Evolutionary conservation across 2,113 vertebrate genomes (phyloP).

Genomic region (Megaceryle torquata): DNA sequence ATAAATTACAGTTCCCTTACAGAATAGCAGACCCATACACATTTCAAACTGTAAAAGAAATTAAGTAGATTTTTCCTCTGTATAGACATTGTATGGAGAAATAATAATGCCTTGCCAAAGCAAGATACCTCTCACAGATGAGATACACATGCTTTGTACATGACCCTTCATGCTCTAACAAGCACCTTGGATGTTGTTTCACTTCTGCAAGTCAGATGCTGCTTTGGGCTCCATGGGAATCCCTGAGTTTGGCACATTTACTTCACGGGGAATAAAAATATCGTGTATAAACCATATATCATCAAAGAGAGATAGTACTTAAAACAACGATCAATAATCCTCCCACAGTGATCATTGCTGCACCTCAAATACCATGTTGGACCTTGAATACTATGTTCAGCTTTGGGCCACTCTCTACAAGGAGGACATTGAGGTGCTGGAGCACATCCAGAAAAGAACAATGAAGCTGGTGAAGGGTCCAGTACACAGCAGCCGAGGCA

Average conservation of each 20-base stretch:
- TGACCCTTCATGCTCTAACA: background rate
- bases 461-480: background rate
- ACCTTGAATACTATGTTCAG: background rate
- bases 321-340: background rate
- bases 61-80: background rate
- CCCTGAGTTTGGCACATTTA: background rate
- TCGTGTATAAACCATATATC: background rate
- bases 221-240: background rate
- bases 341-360: background rate
- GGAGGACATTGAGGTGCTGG: background rate
- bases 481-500: background rate
- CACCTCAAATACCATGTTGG: background rate
- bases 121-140: background rate
- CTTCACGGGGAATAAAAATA: background rate
- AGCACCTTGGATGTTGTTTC: background rate
- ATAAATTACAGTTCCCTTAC: background rate
- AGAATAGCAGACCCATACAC: background rate
- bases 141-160: background rate
- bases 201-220: background rate
- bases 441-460: background rate
- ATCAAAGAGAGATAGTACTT: background rate
- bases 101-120: background rate
- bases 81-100: background rate
- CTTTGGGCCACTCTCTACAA: background rate
- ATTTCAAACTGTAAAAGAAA: background rate